phyloP scores from a whole-genome alignment of 2,113 vertebrate species.

The Benitochromis conjunctus region DNA sequence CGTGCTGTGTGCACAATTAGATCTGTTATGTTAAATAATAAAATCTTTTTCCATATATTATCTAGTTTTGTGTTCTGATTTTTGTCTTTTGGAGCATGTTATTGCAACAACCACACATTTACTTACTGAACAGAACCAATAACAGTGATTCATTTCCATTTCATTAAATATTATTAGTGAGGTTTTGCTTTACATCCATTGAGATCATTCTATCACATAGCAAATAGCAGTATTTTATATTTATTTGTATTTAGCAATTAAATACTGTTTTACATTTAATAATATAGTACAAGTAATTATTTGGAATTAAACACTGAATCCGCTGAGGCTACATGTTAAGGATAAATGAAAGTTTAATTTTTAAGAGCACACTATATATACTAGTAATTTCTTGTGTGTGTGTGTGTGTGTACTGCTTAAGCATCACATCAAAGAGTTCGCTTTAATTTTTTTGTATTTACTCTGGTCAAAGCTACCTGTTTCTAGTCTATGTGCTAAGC shows the following conservation, averaged over 20 bases:
- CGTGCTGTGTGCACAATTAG: not conserved
- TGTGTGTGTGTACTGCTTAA: not conserved
- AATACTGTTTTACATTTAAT: not conserved
- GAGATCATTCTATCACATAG: not conserved
- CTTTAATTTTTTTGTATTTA: not conserved
- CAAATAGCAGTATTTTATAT: not conserved
- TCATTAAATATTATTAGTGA: not conserved
- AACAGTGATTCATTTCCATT: not conserved
- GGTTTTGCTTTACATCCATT: not conserved
- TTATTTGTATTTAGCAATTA: not conserved
- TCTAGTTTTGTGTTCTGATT: not conserved
- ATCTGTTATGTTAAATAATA: conserved; percentile 5
- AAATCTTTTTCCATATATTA: conserved; percentile 4
- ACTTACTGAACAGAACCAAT: not conserved
- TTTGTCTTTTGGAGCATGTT: not conserved
- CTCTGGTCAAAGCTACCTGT: not conserved
- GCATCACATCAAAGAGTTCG: not conserved
- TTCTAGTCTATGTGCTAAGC: not conserved
- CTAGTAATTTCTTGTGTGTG: not conserved
- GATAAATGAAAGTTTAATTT: not conserved
- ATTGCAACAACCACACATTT: not conserved
- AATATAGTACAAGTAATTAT: too few species aligned
- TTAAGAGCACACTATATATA: not conserved
- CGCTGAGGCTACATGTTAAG: not conserved
- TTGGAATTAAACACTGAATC: too few species aligned